A percentile compares a stretch with the other conserved stretches of the same genome.
Conservation (phyloP, 1,140 invertebrate species). For the Mamestra configurata region DNA sequence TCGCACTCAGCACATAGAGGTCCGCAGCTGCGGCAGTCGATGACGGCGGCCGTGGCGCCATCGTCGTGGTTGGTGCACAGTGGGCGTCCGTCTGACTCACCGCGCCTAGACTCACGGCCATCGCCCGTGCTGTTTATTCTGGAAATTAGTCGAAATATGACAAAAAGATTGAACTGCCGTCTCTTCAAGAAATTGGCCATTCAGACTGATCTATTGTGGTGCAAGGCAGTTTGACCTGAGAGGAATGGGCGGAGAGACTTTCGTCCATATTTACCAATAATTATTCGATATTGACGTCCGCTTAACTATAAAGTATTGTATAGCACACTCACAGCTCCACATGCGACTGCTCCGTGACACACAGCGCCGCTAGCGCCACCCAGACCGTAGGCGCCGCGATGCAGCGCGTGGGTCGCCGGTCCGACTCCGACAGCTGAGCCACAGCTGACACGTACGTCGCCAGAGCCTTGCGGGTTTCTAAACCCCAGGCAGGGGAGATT, state of each 20-base stretch:
- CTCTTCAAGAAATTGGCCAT: too few species aligned
- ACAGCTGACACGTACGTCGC: slow-evolving; percentile 96
- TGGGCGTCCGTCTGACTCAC: slow-evolving; percentile 72
- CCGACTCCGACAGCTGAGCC: slow-evolving; percentile 93
- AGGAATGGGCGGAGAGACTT: too few species aligned
- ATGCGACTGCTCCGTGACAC: slow-evolving; percentile 97
- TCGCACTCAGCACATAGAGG: slow-evolving; percentile 98
- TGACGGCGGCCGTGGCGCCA: slow-evolving; percentile 97
- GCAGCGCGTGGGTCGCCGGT: slow-evolving; percentile 92
- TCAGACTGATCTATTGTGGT: too few species aligned
- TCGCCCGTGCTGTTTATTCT: slow-evolving; percentile 68
- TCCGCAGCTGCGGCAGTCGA: slow-evolving; percentile 97
- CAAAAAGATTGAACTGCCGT: too few species aligned
- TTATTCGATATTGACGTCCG: too few species aligned
- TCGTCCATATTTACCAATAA: too few species aligned
- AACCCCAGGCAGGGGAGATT: slow-evolving; percentile 95
- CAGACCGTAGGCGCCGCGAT: slow-evolving; percentile 95
- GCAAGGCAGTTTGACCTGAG: too few species aligned
- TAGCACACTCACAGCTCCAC: slow-evolving; percentile 93
- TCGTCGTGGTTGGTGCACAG: slow-evolving; percentile 99
- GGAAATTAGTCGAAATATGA: too few species aligned
- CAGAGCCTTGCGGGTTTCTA: slow-evolving; percentile 96
- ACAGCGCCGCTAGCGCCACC: slow-evolving; percentile 97
- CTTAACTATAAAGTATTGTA: too few species aligned
- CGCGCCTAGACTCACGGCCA: slow-evolving; percentile 61